Evolutionary conservation across 2,797 vertebrate species (phyloP), one percentile per base, ranked within the genome.

Genomic region (Falco biarmicus): DNA sequence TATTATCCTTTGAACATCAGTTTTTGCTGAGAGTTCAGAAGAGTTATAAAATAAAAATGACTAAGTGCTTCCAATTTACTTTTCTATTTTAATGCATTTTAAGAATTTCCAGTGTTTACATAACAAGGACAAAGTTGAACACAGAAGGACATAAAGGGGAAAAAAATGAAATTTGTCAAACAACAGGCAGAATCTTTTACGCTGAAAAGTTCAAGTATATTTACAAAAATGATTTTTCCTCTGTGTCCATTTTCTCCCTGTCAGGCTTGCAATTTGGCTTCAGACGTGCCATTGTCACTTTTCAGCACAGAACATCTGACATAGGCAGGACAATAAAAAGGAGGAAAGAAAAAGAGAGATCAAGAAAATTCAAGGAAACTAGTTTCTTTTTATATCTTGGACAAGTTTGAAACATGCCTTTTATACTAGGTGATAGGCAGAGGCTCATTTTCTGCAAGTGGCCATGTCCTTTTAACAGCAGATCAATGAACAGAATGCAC

Each of bases 181-280:
- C 69, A 92, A 69, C 18, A 75, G 41, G 50, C 13, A 81, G 48
- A 68, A 84, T 88, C 73, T 81, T 93, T 88, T 65, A 73, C 68
- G 24, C 13, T 90, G 92, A 84, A 90, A 95, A 84, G 45, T 91
- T 95, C 69, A 93, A 91, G 54, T 86, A 15, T 95, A 93, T 84
- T 95, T 96, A 90, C 87, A 86, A 81, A 92, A 93, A 51, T 54
- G 37, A 59, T 91, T 95, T 90, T 90, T 6, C 29, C 29, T 95
- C 88, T 92, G 22, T 82, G 80, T 90, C 66, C 26, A 65, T 76
- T 95, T 96, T 50, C 90, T 84, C 29, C 69, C 32, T 76, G 74
- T 90, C 74, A 89, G 39, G 15, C 22, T 76, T 1, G 0, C 24
- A 93, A 76, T 92, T 94, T 93, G 70, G 15, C 37, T 96, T 94